phyloP scores from a whole-genome alignment of 2,797 vertebrate species.

The Propithecus deckenii region DNA sequence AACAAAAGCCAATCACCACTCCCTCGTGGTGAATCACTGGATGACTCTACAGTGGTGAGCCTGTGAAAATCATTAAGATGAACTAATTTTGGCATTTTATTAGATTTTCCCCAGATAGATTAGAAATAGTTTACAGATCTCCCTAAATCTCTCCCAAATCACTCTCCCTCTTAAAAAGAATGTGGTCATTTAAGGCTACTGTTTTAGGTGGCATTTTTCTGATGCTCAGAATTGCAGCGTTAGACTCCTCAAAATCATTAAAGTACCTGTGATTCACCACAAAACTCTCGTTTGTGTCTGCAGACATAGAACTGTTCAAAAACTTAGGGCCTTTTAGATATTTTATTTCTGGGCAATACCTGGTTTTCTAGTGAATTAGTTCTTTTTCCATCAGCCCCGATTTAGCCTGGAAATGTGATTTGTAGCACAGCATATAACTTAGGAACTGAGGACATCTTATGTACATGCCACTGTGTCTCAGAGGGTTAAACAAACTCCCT shows the following conservation, averaged over 20 bases:
- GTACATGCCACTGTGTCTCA: not conserved
- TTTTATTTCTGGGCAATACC: not conserved
- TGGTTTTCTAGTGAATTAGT: not conserved
- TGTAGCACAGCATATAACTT: not conserved
- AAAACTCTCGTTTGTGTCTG: not conserved
- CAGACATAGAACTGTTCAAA: not conserved
- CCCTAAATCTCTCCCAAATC: not conserved
- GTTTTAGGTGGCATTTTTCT: not conserved
- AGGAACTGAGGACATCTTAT: not conserved
- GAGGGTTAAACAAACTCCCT: not conserved
- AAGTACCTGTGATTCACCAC: not conserved
- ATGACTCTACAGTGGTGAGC: not conserved
- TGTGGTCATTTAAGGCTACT: not conserved
- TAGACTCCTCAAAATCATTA: not conserved
- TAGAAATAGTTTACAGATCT: constrained; percentile 4
- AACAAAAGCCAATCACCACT: not conserved
- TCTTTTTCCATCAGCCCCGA: not conserved
- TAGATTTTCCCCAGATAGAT: not conserved
- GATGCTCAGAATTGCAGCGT: not conserved
- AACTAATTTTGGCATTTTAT: constrained; percentile 31
- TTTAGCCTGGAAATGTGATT: not conserved
- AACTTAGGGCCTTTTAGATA: not conserved
- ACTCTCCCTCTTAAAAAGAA: not conserved
- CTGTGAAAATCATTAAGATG: not conserved
- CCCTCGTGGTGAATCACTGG: not conserved